Conservation (phyloP, 2,888 invertebrate species). For the Chouioia cunea region DNA sequence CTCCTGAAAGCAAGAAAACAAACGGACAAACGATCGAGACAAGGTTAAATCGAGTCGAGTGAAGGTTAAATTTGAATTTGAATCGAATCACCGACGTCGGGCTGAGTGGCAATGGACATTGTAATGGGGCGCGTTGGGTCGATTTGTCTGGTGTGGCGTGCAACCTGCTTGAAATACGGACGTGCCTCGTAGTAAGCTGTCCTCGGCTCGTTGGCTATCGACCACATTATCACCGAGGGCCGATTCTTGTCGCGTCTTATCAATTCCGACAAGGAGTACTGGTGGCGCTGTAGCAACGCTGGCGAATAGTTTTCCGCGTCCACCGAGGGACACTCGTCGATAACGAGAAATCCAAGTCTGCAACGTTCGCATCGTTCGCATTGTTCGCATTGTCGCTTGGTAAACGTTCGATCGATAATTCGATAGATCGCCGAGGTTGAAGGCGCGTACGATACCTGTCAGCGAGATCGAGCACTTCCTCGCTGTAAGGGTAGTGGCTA, state of each 20-base stretch:
- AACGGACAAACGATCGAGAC: too few relatives aligned
- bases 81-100: slow-evolving; percentile 73
- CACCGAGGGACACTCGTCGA: slow-evolving; percentile 95
- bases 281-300: slow-evolving; percentile 81
- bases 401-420: too few relatives aligned
- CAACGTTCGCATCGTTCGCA: too few relatives aligned
- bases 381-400: too few relatives aligned
- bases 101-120: slow-evolving; percentile 78
- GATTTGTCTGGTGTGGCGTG: slow-evolving; percentile 80
- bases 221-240: slow-evolving; percentile 97
- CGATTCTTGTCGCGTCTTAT: slow-evolving; percentile 94
- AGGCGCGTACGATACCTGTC: too few relatives aligned
- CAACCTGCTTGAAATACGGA: slow-evolving; percentile 84
- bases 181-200: slow-evolving; percentile 78
- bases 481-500: slow-evolving; percentile 98
- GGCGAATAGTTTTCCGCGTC: slow-evolving; percentile 85
- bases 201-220: slow-evolving; percentile 93
- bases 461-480: slow-evolving; percentile 95
- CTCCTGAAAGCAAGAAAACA: slow-evolving; percentile 62
- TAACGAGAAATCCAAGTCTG: slow-evolving; percentile 77
- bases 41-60: background rate
- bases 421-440: too few relatives aligned
- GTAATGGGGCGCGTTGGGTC: slow-evolving; percentile 90
- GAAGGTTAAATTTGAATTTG: background rate
- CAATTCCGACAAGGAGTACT: slow-evolving; percentile 86